phyloP scores from a whole-genome alignment of 1,140 invertebrate species.

The Palaemon carinicauda region DNA sequence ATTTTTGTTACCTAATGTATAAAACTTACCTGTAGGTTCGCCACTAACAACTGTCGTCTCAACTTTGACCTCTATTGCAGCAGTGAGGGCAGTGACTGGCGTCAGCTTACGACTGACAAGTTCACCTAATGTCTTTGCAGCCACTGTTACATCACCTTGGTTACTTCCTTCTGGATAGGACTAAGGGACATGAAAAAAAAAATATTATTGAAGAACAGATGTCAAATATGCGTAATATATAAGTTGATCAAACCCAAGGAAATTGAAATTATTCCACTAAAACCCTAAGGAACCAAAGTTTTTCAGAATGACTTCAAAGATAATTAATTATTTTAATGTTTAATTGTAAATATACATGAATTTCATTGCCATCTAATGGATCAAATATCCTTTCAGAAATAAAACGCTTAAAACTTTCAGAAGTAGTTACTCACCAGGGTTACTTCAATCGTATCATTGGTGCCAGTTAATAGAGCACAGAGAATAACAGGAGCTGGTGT shows the following conservation, averaged over 20 bases:
- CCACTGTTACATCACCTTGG: constrained; percentile 55
- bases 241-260: neutral
- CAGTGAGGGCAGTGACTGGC: constrained; percentile 73
- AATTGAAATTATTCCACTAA: too few species aligned
- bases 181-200: constrained; percentile 33
- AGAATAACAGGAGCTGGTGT: constrained; percentile 70
- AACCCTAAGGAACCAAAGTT: too few species aligned
- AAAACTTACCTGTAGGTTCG: constrained; percentile 66
- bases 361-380: too few species aligned
- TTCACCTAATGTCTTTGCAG: constrained; percentile 56
- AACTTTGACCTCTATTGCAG: constrained; percentile 81
- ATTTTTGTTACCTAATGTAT: neutral
- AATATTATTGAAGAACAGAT: neutral
- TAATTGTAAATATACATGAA: too few species aligned
- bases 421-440: constrained; percentile 74
- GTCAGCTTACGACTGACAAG: constrained; percentile 67
- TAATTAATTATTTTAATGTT: too few species aligned
- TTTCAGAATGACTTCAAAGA: too few species aligned
- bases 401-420: neutral
- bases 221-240: too few species aligned
- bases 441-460: constrained; percentile 86
- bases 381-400: too few species aligned
- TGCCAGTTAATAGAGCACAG: constrained; percentile 80
- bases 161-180: constrained; percentile 41
- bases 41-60: constrained; percentile 75